phyloP scores from a whole-genome alignment of 2,797 vertebrate species.

The Lateolabrax maculatus region DNA sequence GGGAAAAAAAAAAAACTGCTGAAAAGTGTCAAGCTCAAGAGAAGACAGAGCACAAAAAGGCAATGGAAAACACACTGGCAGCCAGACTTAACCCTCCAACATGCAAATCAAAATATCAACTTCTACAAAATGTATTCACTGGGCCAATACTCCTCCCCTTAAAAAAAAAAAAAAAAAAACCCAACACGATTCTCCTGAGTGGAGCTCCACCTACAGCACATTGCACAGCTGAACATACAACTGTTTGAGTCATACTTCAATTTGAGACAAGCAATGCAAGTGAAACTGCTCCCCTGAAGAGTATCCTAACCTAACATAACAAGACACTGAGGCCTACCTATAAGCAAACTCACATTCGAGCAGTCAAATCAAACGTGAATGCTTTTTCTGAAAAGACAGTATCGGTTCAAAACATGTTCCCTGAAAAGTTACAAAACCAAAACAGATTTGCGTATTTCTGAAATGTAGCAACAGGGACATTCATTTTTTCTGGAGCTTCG shows the following conservation, averaged over 20 bases:
- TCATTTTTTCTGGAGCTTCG: constrained; percentile 60
- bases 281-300: constrained; percentile 26
- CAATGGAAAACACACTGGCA: constrained; percentile 32
- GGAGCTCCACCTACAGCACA: constrained; percentile 75
- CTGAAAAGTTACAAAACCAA: constrained; percentile 24
- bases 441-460: constrained; percentile 11
- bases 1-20: constrained; percentile 28
- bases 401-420: constrained; percentile 5
- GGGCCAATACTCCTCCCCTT: constrained; percentile 60
- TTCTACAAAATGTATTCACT: constrained; percentile 62
- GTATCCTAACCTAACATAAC: constrained; percentile 25
- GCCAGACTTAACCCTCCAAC: constrained; percentile 29
- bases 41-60: constrained; percentile 22
- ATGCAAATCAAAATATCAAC: constrained; percentile 69
- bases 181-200: constrained; percentile 55
- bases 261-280: constrained; percentile 37
- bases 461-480: constrained; percentile 34
- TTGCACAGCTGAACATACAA: constrained; percentile 71
- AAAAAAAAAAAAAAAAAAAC: constrained; percentile 25
- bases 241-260: constrained; percentile 70
- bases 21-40: constrained; percentile 56
- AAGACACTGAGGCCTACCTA: constrained; percentile 16
- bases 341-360: constrained; percentile 12
- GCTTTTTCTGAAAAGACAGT: not conserved
- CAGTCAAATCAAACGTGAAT: constrained; percentile 4